Evolutionary conservation across 2,797 vertebrate genomes (phyloP).

Genomic region (Pseudotriccus pelzelni): DNA sequence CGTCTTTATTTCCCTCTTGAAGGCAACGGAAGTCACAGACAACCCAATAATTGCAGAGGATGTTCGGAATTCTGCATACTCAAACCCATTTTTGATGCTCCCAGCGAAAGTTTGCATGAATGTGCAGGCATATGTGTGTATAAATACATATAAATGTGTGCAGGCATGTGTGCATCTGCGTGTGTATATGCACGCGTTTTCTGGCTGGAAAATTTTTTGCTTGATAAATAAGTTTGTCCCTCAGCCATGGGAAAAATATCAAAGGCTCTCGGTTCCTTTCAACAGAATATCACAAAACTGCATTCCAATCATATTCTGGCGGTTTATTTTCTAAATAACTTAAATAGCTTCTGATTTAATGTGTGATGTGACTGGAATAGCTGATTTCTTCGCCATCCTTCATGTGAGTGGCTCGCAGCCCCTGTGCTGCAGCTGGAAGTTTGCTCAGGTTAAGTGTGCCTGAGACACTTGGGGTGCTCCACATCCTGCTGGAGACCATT

Average conservation of each 20-base stretch:
- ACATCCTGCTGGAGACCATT: not conserved
- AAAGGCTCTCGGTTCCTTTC: not conserved
- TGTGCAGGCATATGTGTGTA: not conserved
- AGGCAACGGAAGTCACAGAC: not conserved
- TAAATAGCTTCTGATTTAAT: not conserved
- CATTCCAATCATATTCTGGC: not conserved
- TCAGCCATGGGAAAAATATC: not conserved
- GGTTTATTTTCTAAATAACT: not conserved
- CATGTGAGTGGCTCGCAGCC: not conserved
- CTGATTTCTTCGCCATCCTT: not conserved
- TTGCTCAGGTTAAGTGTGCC: not conserved
- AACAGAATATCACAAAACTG: not conserved
- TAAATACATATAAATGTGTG: not conserved
- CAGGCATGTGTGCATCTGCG: not conserved
- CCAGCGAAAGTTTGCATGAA: not conserved
- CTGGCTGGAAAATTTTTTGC: conserved; percentile 14
- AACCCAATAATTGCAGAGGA: not conserved
- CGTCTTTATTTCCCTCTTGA: conserved; percentile 21
- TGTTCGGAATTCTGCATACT: not conserved
- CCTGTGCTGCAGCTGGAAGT: not conserved
- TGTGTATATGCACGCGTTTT: not conserved
- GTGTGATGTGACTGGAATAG: not conserved
- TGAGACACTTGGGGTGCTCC: not conserved
- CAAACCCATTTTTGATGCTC: not conserved
- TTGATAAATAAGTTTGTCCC: not conserved